Evolutionary conservation across 1,140 invertebrate genomes (phyloP).

Genomic region (Scaptodrosophila lebanonensis): DNA sequence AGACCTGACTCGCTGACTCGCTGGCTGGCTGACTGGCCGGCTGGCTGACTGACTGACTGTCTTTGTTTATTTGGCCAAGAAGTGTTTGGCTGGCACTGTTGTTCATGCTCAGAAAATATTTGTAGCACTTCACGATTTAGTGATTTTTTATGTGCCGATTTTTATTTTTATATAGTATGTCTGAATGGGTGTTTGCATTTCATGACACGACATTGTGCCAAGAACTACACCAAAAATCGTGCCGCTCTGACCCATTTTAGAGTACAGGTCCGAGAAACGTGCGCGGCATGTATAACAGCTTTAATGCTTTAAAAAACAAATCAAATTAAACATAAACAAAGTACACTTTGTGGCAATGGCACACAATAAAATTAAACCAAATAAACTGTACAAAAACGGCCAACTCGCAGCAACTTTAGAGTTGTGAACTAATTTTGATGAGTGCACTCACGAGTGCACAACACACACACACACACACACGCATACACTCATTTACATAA

Average conservation of each 20-base stretch:
- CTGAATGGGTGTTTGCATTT: conserved; percentile 34
- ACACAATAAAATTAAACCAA: conserved; percentile 25
- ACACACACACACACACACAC: too few species aligned
- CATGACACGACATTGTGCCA: conserved; percentile 47
- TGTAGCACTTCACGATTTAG: conserved; percentile 54
- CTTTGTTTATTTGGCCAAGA: too few species aligned
- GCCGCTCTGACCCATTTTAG: conserved; percentile 44
- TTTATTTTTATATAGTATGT: too few species aligned
- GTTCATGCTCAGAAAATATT: conserved; percentile 45
- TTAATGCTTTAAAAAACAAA: conserved; percentile 29
- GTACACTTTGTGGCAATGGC: conserved; percentile 1
- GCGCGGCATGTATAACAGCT: conserved; percentile 34
- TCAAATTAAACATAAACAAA: conserved; percentile 29
- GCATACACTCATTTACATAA: conserved; percentile 50
- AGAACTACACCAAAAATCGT: conserved; percentile 52
- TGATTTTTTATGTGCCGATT: conserved; percentile 21
- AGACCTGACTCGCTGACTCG: too few species aligned
- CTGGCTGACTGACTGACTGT: too few species aligned
- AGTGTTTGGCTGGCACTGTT: conserved; percentile 28
- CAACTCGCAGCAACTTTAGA: conserved; percentile 3
- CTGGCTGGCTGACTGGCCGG: too few species aligned
- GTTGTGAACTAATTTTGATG: conserved; percentile 39
- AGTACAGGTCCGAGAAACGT: conserved; percentile 1
- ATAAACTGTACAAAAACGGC: too few species aligned
- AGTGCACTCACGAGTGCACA: conserved; percentile 50